These are phyloP conservation scores for Pteromalus puparum DNA, from an alignment of 1,140 invertebrate genomes.

Conservation along the genomic window DNA sequence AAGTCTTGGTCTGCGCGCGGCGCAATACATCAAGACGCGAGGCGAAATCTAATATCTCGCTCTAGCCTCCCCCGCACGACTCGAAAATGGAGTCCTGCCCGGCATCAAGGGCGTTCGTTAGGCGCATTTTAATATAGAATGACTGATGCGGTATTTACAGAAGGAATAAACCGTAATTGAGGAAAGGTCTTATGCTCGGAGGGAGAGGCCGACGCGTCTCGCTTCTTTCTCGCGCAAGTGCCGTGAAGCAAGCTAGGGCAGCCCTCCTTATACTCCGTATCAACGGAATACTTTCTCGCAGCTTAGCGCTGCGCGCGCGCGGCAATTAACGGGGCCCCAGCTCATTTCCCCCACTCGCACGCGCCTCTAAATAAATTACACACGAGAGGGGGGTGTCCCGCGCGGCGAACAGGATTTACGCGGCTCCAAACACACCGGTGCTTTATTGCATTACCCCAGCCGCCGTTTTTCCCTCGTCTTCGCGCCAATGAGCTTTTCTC, in stretches of 20 bases:
- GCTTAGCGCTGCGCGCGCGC: conserved; percentile 60
- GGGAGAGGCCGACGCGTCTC: neutral
- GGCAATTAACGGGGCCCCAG: conserved; percentile 68
- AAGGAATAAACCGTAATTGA: conserved; percentile 48
- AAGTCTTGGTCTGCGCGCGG: neutral
- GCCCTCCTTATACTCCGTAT: conserved; percentile 50
- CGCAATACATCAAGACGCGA: conserved; percentile 3
- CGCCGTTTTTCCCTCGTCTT: conserved; percentile 32
- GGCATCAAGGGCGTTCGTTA: neutral
- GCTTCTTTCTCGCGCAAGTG: conserved; percentile 16
- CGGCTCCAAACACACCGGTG: conserved; percentile 59
- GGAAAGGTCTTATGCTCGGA: conserved; percentile 9
- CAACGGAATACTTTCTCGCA: conserved; percentile 67
- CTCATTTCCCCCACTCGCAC: conserved; percentile 60
- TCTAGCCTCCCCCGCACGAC: neutral
- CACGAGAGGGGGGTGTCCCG: conserved; percentile 60
- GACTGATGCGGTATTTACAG: conserved; percentile 49
- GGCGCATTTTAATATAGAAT: conserved; percentile 52
- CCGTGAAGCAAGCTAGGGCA: conserved; percentile 13
- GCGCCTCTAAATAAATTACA: conserved; percentile 72
- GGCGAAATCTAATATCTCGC: conserved; percentile 17
- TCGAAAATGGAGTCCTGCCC: conserved; percentile 34
- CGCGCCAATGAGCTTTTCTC: conserved; percentile 30
- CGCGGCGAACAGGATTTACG: conserved; percentile 67
- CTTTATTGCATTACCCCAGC: conserved; percentile 71